A percentile compares a stretch with the other conserved stretches of the same genome.
These are phyloP conservation scores for Poecilia velifera DNA, from an alignment of 2,797 vertebrate genomes.

Conservation along the genomic window DNA sequence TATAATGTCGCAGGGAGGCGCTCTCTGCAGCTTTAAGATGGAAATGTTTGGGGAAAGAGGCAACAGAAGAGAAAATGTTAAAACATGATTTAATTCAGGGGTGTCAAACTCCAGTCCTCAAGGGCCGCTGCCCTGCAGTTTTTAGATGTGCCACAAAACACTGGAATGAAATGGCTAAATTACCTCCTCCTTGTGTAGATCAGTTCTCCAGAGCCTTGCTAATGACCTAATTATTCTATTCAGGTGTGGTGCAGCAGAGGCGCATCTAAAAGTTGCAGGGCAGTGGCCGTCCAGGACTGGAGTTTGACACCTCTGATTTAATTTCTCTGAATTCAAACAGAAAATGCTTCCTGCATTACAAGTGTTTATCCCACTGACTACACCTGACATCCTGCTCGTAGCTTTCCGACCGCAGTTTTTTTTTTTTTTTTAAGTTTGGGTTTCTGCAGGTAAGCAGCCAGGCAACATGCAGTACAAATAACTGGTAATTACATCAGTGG, in stretches of 20 bases:
- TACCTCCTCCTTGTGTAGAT: too few species aligned
- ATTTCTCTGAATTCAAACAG: not conserved
- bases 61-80: not conserved
- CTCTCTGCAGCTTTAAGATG: not conserved
- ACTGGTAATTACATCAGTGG: not conserved
- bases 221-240: too few species aligned
- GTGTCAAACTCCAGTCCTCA: too few species aligned
- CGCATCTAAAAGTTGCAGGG: too few species aligned
- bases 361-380: not conserved
- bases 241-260: too few species aligned
- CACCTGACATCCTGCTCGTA: not conserved
- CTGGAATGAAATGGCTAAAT: too few species aligned
- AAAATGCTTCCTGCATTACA: too few species aligned
- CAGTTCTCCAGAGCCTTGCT: too few species aligned
- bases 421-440: not conserved
- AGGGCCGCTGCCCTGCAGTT: too few species aligned
- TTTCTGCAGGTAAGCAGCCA: not conserved
- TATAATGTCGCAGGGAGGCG: not conserved
- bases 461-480: not conserved
- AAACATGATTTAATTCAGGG: not conserved
- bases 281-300: too few species aligned
- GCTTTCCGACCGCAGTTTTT: not conserved
- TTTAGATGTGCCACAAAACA: too few species aligned
- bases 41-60: not conserved
- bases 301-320: not conserved